A percentile compares a stretch with the other conserved stretches of the same genome.
phyloP scores from a whole-genome alignment of 2,888 invertebrate species.

The Tanytarsus gracilentus region DNA sequence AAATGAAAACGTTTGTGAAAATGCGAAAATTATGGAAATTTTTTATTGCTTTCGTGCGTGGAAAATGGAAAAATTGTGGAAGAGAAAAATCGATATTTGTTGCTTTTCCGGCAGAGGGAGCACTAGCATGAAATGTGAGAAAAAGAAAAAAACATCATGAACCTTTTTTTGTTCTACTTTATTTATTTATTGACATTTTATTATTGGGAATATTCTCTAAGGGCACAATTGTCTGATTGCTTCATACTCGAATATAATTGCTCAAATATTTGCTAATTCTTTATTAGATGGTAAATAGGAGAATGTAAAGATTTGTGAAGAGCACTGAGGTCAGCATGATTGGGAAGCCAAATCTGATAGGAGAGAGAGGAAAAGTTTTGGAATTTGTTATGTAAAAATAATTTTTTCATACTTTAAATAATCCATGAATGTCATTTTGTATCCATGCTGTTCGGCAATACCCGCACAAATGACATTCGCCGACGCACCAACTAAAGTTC shows the following conservation, averaged over 20 bases:
- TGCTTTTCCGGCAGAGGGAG: not conserved
- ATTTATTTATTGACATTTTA: no score
- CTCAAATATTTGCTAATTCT: not conserved
- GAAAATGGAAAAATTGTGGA: not conserved
- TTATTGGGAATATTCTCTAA: no score
- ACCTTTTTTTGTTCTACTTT: no score
- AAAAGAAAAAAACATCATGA: no score
- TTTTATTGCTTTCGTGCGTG: not conserved
- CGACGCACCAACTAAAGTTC: constrained; percentile 81
- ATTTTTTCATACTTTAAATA: constrained; percentile 58
- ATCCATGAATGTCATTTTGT: constrained; percentile 70
- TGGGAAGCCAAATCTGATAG: constrained; percentile 68
- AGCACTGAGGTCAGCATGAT: constrained; percentile 65
- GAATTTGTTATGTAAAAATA: not conserved
- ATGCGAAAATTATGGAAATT: not conserved
- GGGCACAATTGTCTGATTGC: no score
- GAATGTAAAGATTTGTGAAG: constrained; percentile 46
- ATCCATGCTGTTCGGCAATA: constrained; percentile 86
- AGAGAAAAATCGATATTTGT: constrained; percentile 8
- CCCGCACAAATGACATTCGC: constrained; percentile 88
- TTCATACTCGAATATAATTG: not conserved
- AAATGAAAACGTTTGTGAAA: not conserved
- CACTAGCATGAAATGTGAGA: no score
- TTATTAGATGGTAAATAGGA: not conserved
- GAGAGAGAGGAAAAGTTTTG: not conserved